These are phyloP conservation scores for Anthophora plumipes DNA, from an alignment of 2,888 invertebrate species.

Conservation along the genomic window DNA sequence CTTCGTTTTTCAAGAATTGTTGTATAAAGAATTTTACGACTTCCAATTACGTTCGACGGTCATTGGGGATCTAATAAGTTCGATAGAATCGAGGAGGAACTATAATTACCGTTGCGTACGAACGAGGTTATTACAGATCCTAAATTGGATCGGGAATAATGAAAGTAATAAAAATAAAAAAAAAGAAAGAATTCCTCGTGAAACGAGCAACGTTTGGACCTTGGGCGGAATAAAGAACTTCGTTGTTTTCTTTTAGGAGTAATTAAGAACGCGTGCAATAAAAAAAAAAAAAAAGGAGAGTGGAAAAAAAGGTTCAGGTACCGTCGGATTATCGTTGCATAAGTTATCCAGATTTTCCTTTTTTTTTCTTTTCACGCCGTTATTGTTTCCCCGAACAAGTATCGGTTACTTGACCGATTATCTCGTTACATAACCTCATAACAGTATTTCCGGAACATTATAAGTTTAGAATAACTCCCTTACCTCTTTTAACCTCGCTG, in stretches of 20 bases:
- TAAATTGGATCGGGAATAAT: not conserved
- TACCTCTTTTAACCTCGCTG: too few relatives aligned
- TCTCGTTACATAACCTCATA: conserved; percentile 17
- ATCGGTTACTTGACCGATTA: conserved; percentile 17
- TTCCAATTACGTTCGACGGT: not conserved
- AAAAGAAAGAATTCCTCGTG: not conserved
- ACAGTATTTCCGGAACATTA: not conserved
- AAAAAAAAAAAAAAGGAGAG: not conserved
- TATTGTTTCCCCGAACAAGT: not conserved
- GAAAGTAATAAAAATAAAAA: not conserved
- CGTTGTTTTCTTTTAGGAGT: conserved; percentile 6
- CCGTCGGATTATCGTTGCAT: not conserved
- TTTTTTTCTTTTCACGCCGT: not conserved
- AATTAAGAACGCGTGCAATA: conserved; percentile 16
- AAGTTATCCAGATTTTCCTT: conserved; percentile 15
- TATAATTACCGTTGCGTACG: not conserved
- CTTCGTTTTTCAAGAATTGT: not conserved
- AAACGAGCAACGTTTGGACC: not conserved
- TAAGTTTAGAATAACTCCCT: not conserved
- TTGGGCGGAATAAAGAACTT: not conserved
- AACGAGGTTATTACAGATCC: not conserved
- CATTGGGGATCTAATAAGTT: not conserved
- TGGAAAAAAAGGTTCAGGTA: not conserved
- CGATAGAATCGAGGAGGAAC: not conserved
- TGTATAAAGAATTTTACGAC: too few relatives aligned